Evolutionary conservation across 1,140 invertebrate genomes (phyloP), one percentile per base, ranked within the genome.

Genomic region (Bombus ignitus): DNA sequence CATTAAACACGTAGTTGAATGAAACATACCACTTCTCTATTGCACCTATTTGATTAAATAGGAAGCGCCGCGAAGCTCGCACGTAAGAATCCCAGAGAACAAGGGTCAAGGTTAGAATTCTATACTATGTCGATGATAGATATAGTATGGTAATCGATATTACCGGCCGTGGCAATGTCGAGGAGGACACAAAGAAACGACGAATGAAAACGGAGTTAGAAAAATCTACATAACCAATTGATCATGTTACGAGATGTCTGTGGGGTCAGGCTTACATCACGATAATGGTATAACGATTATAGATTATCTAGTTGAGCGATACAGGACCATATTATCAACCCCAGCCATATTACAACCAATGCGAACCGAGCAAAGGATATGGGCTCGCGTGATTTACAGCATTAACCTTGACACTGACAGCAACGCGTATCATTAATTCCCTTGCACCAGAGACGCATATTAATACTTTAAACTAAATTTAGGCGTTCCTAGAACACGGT

Each of bases 51-150:
- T 18, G 15, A 59, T 42, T 37, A 47, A 77, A 79, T 47, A 44
- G 57, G 2, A 84, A 79, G 72, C n/a, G 12, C n/a, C 15, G 4
- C 68, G 35, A 28, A 44, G 10, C 32, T 37, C 42, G 28, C 47
- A 72, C 22, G 47, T 76, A 89, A 89, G 77, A 76, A 25, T 59
- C 53, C 75, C 59, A 66, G 80, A 71, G 81, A 88, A 79, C 88
- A 89, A 82, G 88, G 84, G 88, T 89, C 88, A 89, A 89, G 88
- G 88, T 89, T 89, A 81, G 53, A 80, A 83, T 84, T 86, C 77
- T 81, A 59, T 44, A 62, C 75, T 76, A 81, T 57, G 76, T 68
- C 74, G 85, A 83, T 28, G 76, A 76, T 68, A 81, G 68, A 76
- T 65, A 62, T 76, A 75, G 84, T 12, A 78, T 35, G 66, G 77